phyloP scores from a whole-genome alignment of 2,113 vertebrate genomes.

The Zosterops hypoxanthus region DNA sequence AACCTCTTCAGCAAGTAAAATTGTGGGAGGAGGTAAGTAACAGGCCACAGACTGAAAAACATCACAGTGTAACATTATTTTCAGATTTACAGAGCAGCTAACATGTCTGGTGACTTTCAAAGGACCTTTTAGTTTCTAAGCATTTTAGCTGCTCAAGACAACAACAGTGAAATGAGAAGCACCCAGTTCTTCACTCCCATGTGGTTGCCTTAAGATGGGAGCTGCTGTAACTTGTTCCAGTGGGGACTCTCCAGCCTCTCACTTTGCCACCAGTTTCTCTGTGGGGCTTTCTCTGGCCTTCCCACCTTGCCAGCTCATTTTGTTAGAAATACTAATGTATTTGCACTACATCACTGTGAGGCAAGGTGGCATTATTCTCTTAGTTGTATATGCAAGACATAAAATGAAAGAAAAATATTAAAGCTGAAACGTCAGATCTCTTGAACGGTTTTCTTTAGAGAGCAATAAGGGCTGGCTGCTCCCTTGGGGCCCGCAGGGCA shows the following conservation, averaged over 20 bases:
- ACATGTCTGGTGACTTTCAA: not conserved
- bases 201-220: not conserved
- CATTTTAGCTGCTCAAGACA: not conserved
- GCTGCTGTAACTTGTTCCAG: not conserved
- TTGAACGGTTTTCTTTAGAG: accelerated
- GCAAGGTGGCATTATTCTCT: slow-evolving; percentile 66
- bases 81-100: not conserved
- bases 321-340: not conserved
- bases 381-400: not conserved
- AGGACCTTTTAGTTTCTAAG: not conserved
- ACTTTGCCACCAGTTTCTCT: not conserved
- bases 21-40: not conserved
- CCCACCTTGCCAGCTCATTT: not conserved
- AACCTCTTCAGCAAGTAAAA: not conserved
- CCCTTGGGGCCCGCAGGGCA: accelerated
- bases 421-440: not conserved
- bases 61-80: not conserved
- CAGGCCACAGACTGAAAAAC: not conserved
- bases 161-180: not conserved
- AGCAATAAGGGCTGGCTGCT: not conserved
- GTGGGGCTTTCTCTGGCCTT: not conserved
- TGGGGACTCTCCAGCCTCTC: not conserved
- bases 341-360: slow-evolving; percentile 50
- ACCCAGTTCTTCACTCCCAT: not conserved
- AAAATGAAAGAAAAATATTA: not conserved